Percentiles rank a stretch among this genome's conserved stretches.
Conservation (phyloP, 2,113 vertebrate species). For the Picathartes gymnocephalus region DNA sequence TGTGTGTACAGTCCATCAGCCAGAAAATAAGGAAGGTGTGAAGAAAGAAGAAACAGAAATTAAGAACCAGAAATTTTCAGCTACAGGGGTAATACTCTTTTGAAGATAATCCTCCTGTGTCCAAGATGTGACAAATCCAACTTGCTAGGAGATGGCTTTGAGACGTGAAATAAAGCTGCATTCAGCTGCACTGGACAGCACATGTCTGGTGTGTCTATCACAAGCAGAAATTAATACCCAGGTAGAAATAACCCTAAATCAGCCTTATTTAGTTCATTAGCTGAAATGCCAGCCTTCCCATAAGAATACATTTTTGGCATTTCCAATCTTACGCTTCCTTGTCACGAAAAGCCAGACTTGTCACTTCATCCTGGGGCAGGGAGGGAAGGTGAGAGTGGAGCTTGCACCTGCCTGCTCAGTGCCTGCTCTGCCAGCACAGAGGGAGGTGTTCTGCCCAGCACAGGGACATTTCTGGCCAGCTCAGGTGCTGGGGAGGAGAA, state of each 20-base stretch:
- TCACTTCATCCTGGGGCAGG: neutral
- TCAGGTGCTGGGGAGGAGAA: neutral
- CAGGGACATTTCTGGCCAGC: neutral
- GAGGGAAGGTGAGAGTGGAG: neutral
- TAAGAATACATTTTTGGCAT: conserved; percentile 24
- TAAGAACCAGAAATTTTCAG: neutral
- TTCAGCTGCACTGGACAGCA: conserved; percentile 19
- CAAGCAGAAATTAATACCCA: conserved; percentile 69
- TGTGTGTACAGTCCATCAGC: neutral
- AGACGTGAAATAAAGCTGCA: conserved; percentile 29
- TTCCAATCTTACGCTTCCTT: neutral
- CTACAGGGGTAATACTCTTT: neutral
- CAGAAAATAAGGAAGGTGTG: neutral
- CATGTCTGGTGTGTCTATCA: conserved; percentile 34
- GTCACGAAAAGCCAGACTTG: neutral
- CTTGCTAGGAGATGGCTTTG: conserved; percentile 33
- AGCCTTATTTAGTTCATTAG: conserved; percentile 65
- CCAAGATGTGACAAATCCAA: conserved; percentile 52
- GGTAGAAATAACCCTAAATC: conserved; percentile 68
- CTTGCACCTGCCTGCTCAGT: neutral
- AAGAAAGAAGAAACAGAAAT: neutral
- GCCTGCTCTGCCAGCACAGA: neutral
- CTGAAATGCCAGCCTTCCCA: conserved; percentile 64
- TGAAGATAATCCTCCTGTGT: conserved; percentile 12
- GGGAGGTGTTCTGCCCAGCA: neutral